These are phyloP conservation scores for Allacma fusca DNA, from an alignment of 2,888 invertebrate genomes.

Conservation along the genomic window DNA sequence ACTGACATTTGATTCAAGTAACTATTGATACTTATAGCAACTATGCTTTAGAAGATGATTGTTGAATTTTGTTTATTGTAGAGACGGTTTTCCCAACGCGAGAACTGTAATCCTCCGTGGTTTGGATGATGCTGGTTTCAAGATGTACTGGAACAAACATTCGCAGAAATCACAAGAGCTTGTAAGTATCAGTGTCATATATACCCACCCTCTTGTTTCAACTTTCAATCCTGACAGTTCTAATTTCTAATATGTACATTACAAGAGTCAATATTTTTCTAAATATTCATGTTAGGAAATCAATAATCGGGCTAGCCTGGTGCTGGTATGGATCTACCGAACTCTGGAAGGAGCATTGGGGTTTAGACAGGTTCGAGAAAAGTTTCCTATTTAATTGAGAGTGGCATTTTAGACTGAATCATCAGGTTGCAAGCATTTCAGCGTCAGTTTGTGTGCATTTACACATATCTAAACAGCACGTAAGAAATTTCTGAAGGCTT, in stretches of 20 bases:
- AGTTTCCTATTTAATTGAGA: too few species aligned
- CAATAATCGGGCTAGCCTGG: neutral
- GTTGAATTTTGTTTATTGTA: constrained; percentile 64
- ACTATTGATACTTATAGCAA: neutral
- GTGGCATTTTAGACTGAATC: too few species aligned
- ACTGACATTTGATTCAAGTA: too few species aligned
- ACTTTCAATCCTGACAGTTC: neutral
- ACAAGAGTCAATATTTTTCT: too few species aligned
- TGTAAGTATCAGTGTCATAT: constrained; percentile 66
- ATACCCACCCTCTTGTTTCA: neutral
- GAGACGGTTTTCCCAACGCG: constrained; percentile 83
- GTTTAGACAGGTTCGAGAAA: neutral
- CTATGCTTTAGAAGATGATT: neutral
- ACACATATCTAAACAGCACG: too few species aligned
- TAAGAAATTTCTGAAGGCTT: too few species aligned
- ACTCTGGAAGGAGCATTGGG: neutral
- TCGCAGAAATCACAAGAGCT: constrained; percentile 91
- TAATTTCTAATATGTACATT: too few species aligned
- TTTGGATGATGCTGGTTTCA: constrained; percentile 84
- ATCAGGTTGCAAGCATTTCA: too few species aligned
- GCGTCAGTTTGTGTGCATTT: too few species aligned
- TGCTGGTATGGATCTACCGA: neutral
- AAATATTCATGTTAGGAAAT: too few species aligned
- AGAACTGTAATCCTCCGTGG: constrained; percentile 91
- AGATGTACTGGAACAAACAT: constrained; percentile 91